Evolutionary conservation across 2,113 vertebrate genomes (phyloP).

Genomic region (Oncorhynchus kisutch): DNA sequence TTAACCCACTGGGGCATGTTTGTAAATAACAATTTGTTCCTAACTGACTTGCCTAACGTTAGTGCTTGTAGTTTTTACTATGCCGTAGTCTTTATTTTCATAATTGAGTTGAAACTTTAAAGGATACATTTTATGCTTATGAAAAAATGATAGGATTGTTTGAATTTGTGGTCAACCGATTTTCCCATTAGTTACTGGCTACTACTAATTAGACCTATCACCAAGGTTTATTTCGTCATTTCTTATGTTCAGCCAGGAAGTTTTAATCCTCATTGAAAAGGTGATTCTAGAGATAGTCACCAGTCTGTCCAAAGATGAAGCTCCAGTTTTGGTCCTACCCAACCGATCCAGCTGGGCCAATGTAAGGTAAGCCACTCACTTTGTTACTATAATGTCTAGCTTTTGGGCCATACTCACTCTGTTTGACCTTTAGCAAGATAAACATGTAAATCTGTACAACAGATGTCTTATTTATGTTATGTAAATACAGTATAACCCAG

Average conservation of each 20-base stretch:
- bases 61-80: not conserved
- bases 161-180: no score
- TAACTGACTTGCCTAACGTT: no score
- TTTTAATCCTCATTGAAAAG: conserved; percentile 84
- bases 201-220: no score
- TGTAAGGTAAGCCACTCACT: conserved; percentile 69
- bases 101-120: not conserved
- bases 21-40: no score
- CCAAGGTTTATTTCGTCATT: not conserved
- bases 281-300: conserved; percentile 72
- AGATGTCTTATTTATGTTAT: conserved; percentile 6
- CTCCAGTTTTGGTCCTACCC: conserved; percentile 77
- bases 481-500: not conserved
- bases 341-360: conserved; percentile 85
- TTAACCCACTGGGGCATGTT: no score
- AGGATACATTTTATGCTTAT: no score
- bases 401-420: conserved; percentile 21
- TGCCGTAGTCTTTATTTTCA: not conserved
- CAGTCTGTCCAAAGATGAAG: conserved; percentile 78
- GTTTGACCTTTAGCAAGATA: conserved; percentile 30
- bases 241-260: conserved; percentile 74
- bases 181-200: not conserved
- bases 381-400: not conserved
- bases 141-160: no score
- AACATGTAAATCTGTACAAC: conserved; percentile 20